Percentiles rank a stretch among this genome's conserved stretches.
Evolutionary conservation across 2,888 invertebrate genomes (phyloP).

Genomic region (Apodemia mormo): DNA sequence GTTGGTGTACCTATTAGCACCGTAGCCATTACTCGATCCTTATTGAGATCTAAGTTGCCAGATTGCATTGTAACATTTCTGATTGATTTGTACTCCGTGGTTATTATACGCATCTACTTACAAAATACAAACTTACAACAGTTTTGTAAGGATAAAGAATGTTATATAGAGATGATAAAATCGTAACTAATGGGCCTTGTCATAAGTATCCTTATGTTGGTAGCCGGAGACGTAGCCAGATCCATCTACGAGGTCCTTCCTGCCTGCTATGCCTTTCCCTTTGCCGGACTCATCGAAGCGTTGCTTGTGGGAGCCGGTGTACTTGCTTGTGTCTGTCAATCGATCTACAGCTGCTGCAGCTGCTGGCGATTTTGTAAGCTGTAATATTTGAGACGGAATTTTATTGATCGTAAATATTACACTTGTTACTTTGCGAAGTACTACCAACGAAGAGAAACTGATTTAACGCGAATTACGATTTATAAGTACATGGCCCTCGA

Average conservation of each 20-base stretch:
- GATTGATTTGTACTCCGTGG: neutral
- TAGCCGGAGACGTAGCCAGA: conserved; percentile 93
- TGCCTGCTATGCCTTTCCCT: conserved; percentile 92
- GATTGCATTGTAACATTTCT: neutral
- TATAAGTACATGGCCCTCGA: too few relatives aligned
- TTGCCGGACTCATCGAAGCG: conserved; percentile 92
- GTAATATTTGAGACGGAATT: conserved; percentile 34
- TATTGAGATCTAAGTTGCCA: neutral
- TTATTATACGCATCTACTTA: conserved; percentile 11
- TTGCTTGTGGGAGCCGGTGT: conserved; percentile 93
- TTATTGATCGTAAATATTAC: neutral
- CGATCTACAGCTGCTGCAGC: conserved; percentile 85
- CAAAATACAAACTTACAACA: conserved; percentile 16
- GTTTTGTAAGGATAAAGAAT: conserved; percentile 14
- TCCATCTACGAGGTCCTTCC: conserved; percentile 87
- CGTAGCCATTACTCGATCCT: neutral
- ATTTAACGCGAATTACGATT: too few relatives aligned
- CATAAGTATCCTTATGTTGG: conserved; percentile 90
- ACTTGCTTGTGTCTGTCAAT: conserved; percentile 92
- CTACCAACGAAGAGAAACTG: too few relatives aligned
- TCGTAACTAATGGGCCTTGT: conserved; percentile 75
- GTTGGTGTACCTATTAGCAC: too few relatives aligned
- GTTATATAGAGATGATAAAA: conserved; percentile 3
- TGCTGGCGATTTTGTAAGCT: conserved; percentile 70
- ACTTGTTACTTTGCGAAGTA: neutral